Evolutionary conservation across 2,113 vertebrate species (phyloP).

Genomic region (Muscicapa adusta): DNA sequence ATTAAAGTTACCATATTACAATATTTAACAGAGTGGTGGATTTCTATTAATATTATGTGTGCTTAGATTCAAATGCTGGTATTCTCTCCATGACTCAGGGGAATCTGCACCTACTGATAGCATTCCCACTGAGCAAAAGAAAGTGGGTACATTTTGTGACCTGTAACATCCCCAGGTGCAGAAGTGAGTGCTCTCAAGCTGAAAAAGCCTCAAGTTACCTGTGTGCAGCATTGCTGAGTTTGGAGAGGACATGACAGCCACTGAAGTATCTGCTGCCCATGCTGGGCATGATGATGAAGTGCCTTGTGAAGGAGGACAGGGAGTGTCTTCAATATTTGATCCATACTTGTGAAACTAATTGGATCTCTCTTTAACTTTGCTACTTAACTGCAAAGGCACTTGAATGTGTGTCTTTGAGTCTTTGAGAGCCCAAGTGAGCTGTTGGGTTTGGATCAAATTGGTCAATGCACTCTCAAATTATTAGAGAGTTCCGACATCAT

Average conservation of each 20-base stretch:
- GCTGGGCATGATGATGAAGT: not conserved
- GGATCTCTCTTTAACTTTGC: not conserved
- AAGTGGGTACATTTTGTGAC: not conserved
- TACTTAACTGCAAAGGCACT: not conserved
- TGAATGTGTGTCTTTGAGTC: not conserved
- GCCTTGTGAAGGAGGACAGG: not conserved
- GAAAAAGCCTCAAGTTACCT: not conserved
- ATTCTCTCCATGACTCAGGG: not conserved
- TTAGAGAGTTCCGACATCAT: not conserved
- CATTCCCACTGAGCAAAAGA: not conserved
- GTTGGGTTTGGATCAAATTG: not conserved
- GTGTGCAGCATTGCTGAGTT: not conserved
- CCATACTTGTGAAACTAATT: not conserved
- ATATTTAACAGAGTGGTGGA: slow-evolving; percentile 49
- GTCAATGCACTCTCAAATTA: not conserved
- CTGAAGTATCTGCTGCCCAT: not conserved
- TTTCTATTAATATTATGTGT: slow-evolving; percentile 28
- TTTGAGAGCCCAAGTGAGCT: not conserved
- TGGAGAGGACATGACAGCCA: accelerated
- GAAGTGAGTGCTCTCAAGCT: not conserved
- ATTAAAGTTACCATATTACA: slow-evolving; percentile 32
- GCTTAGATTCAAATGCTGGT: not conserved
- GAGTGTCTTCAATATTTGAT: not conserved
- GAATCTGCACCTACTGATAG: not conserved
- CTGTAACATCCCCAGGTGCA: not conserved